These are phyloP conservation scores for Chelonia mydas DNA, from an alignment of 2,797 vertebrate species.

Conservation along the genomic window DNA sequence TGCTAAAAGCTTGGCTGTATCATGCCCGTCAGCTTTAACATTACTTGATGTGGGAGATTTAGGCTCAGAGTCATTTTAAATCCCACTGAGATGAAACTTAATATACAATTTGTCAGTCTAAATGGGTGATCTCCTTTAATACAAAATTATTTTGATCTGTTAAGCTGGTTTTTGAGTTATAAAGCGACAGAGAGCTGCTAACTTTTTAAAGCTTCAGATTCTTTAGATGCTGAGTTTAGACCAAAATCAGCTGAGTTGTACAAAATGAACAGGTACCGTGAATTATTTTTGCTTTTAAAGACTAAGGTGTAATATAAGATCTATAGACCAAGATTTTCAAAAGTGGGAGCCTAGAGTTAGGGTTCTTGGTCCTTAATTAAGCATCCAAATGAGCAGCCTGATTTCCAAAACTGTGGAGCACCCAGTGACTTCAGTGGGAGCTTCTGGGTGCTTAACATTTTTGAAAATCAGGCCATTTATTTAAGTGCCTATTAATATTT, in stretches of 20 bases:
- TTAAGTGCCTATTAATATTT: neutral
- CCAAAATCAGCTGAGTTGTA: conserved; percentile 28
- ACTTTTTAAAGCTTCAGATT: conserved; percentile 18
- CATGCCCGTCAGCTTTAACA: neutral
- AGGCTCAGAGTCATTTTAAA: conserved; percentile 33
- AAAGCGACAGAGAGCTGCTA: conserved; percentile 31
- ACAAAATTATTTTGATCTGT: conserved; percentile 29
- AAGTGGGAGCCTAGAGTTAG: neutral
- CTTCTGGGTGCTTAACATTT: neutral
- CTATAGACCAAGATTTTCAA: neutral
- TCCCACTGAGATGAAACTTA: conserved; percentile 10
- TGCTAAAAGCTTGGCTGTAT: neutral
- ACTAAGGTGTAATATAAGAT: fast-evolving
- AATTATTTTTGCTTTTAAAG: conserved; percentile 3
- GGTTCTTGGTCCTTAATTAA: neutral
- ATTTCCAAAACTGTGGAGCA: neutral
- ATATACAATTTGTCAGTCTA: conserved; percentile 21
- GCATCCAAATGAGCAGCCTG: neutral
- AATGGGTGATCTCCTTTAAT: neutral
- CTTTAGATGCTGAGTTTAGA: neutral
- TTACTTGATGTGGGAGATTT: conserved; percentile 29
- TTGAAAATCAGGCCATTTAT: neutral
- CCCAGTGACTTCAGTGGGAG: neutral
- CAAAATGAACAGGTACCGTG: neutral
- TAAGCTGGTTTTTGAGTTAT: conserved; percentile 20